These are phyloP conservation scores for Drepana arcuata DNA, from an alignment of 1,140 invertebrate species.

Conservation along the genomic window DNA sequence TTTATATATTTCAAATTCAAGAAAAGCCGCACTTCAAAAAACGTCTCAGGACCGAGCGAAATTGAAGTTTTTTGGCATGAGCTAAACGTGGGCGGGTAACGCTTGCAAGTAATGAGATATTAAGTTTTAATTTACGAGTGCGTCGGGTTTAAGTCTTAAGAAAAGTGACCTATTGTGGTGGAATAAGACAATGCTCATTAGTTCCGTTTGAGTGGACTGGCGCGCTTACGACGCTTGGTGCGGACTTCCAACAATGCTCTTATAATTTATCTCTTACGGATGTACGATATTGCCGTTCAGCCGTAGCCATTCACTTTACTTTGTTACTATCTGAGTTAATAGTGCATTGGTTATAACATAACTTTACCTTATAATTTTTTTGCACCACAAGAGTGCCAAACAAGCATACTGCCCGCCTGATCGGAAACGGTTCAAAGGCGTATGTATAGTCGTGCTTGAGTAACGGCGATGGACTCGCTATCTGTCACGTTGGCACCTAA, in stretches of 20 bases:
- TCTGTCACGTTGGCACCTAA: too few relatives aligned
- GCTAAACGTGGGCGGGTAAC: conserved; percentile 31
- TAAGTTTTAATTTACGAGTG: conserved; percentile 60
- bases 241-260: conserved; percentile 42
- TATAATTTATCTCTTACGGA: conserved; percentile 50
- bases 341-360: too few relatives aligned
- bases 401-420: too few relatives aligned
- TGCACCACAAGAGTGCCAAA: too few relatives aligned
- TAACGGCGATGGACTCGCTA: too few relatives aligned
- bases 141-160: conserved; percentile 53
- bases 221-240: conserved; percentile 34
- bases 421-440: too few relatives aligned
- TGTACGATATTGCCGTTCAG: conserved; percentile 26
- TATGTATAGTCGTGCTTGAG: too few relatives aligned
- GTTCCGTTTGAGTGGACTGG: conserved; percentile 46
- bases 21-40: too few relatives aligned
- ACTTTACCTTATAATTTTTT: too few relatives aligned
- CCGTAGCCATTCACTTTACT: conserved; percentile 13
- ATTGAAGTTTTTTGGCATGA: conserved; percentile 43
- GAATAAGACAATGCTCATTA: conserved; percentile 62
- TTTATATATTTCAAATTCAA: too few relatives aligned
- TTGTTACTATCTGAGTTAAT: too few relatives aligned
- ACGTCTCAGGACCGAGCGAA: too few relatives aligned
- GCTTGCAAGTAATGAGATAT: conserved; percentile 62
- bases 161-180: conserved; percentile 63